A percentile compares a stretch with the other conserved stretches of the same genome.
phyloP scores from a whole-genome alignment of 2,888 invertebrate species.

The Sylvicola fuscatus region DNA sequence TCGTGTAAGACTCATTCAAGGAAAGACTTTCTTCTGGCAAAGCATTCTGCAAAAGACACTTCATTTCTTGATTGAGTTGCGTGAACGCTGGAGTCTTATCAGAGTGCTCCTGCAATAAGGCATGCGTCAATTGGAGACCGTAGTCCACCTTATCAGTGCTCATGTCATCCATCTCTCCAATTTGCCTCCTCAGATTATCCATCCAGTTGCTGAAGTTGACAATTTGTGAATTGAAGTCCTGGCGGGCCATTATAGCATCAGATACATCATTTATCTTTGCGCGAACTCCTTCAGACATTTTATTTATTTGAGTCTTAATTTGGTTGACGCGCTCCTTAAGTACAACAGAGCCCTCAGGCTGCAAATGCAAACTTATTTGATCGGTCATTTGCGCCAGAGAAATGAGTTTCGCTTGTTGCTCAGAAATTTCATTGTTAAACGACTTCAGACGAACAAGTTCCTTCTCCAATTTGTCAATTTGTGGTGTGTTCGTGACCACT shows the following conservation, averaged over 20 bases:
- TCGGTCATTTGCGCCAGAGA: constrained; percentile 61
- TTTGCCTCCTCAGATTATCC: constrained; percentile 45
- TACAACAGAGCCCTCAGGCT: constrained; percentile 52
- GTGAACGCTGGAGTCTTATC: constrained; percentile 62
- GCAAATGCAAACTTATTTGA: constrained; percentile 51
- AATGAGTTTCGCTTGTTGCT: constrained; percentile 66
- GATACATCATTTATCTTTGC: constrained; percentile 60
- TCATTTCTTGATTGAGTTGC: constrained; percentile 64
- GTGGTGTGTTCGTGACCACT: constrained; percentile 42
- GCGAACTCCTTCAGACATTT: constrained; percentile 55
- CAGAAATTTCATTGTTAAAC: constrained; percentile 65
- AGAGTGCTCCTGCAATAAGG: constrained; percentile 63
- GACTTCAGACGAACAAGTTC: constrained; percentile 58
- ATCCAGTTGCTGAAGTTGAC: constrained; percentile 65
- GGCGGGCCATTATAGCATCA: constrained; percentile 58
- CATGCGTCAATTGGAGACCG: constrained; percentile 56
- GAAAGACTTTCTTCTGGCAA: constrained; percentile 53
- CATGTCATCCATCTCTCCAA: constrained; percentile 61
- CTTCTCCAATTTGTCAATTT: constrained; percentile 53
- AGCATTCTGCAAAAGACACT: constrained; percentile 45
- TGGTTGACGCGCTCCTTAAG: constrained; percentile 51
- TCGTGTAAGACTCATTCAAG: constrained; percentile 53
- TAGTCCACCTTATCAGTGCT: constrained; percentile 62
- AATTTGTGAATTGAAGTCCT: constrained; percentile 65
- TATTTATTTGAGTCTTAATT: constrained; percentile 51